phyloP scores from a whole-genome alignment of 1,140 invertebrate genomes.

The Papilio polytes region DNA sequence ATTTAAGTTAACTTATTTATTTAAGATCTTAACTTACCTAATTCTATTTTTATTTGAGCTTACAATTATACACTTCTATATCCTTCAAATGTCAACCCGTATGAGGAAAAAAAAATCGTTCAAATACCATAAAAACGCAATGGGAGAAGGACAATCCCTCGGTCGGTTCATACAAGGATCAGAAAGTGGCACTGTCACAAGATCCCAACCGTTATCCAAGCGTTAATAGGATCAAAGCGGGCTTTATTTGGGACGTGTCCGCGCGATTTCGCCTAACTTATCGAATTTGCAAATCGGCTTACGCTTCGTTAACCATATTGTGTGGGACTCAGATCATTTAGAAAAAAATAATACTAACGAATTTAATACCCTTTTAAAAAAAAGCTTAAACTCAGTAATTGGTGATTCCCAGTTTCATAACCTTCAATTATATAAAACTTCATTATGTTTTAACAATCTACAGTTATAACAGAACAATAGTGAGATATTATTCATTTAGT shows the following conservation, averaged over 20 bases:
- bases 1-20: too few relatives aligned
- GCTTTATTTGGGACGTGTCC: conserved; percentile 80
- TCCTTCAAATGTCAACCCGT: background rate
- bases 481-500: background rate
- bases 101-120: conserved; percentile 42
- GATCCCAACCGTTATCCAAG: conserved; percentile 75
- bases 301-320: conserved; percentile 77
- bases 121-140: conserved; percentile 57
- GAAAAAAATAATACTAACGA: conserved; percentile 29
- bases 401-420: background rate
- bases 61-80: background rate
- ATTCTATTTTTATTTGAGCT: background rate
- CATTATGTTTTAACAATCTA: background rate
- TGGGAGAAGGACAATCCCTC: conserved; percentile 61
- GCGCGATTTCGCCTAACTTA: conserved; percentile 82
- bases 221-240: conserved; percentile 82
- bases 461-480: background rate
- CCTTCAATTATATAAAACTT: background rate
- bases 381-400: background rate
- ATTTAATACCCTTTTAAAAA: conserved; percentile 30
- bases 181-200: conserved; percentile 65
- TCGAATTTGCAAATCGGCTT: conserved; percentile 82
- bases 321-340: conserved; percentile 49
- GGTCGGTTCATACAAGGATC: conserved; percentile 64
- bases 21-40: background rate